phyloP scores from a whole-genome alignment of 2,113 vertebrate genomes.

The Brachyhypopomus gauderio region DNA sequence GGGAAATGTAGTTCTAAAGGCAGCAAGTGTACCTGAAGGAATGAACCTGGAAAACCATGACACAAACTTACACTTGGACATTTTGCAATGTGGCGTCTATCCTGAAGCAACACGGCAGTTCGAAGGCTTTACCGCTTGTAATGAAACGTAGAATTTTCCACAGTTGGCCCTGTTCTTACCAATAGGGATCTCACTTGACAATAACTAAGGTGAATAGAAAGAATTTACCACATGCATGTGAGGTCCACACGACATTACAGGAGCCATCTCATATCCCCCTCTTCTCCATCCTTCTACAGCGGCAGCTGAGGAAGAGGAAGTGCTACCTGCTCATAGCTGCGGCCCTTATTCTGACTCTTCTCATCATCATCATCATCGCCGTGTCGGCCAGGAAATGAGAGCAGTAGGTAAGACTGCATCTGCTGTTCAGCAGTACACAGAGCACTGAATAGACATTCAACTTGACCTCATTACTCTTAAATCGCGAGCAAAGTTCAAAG shows the following conservation, averaged over 20 bases:
- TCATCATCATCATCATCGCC: slow-evolving; percentile 75
- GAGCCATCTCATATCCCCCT: not conserved
- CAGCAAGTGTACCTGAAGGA: not conserved
- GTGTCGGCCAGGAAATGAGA: slow-evolving; percentile 74
- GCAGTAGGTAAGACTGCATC: slow-evolving; percentile 60
- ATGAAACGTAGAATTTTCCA: too few species aligned
- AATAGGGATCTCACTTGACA: too few species aligned
- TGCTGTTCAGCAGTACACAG: slow-evolving; percentile 14
- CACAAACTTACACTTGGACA: not conserved
- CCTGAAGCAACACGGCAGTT: too few species aligned
- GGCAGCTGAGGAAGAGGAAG: slow-evolving; percentile 76
- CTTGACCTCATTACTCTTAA: not conserved
- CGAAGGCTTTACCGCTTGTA: too few species aligned
- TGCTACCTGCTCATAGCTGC: slow-evolving; percentile 72
- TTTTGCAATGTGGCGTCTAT: too few species aligned
- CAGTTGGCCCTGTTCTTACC: too few species aligned
- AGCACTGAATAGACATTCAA: not conserved
- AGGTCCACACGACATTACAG: not conserved
- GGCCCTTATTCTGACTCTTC: slow-evolving; percentile 63
- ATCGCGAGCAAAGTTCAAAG: not conserved
- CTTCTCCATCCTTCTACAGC: slow-evolving; percentile 58
- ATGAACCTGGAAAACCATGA: not conserved
- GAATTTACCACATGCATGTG: too few species aligned
- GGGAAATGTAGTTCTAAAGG: not conserved
- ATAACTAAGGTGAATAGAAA: too few species aligned